A percentile compares a stretch with the other conserved stretches of the same genome.
phyloP scores from a whole-genome alignment of 2,888 invertebrate species.

The Biston stratarius region DNA sequence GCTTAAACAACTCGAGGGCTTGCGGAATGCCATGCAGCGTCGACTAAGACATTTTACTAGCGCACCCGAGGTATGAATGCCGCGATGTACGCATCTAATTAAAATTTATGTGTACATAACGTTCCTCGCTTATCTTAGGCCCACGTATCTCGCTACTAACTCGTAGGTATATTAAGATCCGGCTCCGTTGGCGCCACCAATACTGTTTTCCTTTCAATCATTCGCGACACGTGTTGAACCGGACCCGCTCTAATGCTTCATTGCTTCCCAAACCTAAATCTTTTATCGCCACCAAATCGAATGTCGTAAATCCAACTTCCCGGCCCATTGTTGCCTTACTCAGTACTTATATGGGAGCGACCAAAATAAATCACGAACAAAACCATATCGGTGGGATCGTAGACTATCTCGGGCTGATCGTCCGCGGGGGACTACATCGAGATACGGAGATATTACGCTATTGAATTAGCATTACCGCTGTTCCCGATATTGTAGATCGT shows the following conservation, averaged over 20 bases:
- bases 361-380: slow-evolving; percentile 84
- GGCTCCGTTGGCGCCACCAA: slow-evolving; percentile 41
- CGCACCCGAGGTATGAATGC: slow-evolving; percentile 58
- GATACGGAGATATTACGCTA: slow-evolving; percentile 81
- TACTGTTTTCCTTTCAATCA: slow-evolving; percentile 46
- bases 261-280: slow-evolving; percentile 65
- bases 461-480: slow-evolving; percentile 84
- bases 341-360: slow-evolving; percentile 82
- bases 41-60: slow-evolving; percentile 55
- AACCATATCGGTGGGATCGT: slow-evolving; percentile 83
- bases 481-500: slow-evolving; percentile 70
- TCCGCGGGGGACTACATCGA: slow-evolving; percentile 71
- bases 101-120: slow-evolving; percentile 67
- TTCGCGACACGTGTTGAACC: slow-evolving; percentile 42
- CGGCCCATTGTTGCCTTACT: slow-evolving; percentile 80
- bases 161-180: slow-evolving; percentile 50
- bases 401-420: slow-evolving; percentile 74
- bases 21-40: slow-evolving; percentile 47
- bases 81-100: slow-evolving; percentile 62
- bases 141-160: slow-evolving; percentile 48
- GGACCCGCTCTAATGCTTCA: slow-evolving; percentile 57
- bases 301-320: slow-evolving; percentile 78
- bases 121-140: slow-evolving; percentile 61
- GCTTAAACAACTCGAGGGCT: slow-evolving; percentile 30
- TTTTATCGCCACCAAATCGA: slow-evolving; percentile 83